Base-by-base conservation (phyloP, 2,797 vertebrate genomes). In the Ptychobarbus kaznakovi region DNA sequence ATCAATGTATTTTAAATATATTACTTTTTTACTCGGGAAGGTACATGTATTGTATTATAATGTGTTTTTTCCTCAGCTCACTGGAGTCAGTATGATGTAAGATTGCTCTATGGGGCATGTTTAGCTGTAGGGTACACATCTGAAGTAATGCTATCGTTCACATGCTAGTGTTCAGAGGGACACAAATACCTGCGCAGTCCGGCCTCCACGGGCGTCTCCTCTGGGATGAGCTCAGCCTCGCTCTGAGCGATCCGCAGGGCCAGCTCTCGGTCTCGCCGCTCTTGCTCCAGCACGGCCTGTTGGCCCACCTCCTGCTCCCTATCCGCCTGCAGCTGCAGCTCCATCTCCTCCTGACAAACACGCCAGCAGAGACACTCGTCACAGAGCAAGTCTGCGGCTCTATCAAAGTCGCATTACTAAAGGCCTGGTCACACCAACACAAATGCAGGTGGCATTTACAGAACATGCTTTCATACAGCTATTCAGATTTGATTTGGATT, bases 171-270 rank as follows among this genome's bases (percentile, higher is more conserved):
- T 56, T 56, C 12, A 61, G 80, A 74, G 4, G 32, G 56, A 28
- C 1, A 20, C 53, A 15, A n/a, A 20, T 95, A 99, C 98, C 98
- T 99, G 91, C 97, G 96, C 74, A 97, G 93, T 0, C 92, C 94
- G 0, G 87, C 66, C 70, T 98, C 98, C 0, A 81, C 89, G 56
- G 92, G 93, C 6, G 88, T 89, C 87, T 99, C 98, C 2, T 99
- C 98, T 0, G 93, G 96, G 90, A 98, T 98, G 75, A 99, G 98
- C 87, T 99, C 98, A 0, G 97, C 90, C 84, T 99, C 98, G 3
- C 96, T 99, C 91, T 95, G 96, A 18, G 97, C 98, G 63, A 99
- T 99, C 83, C 98, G 92, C 92, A 99, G 94, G 0, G 98, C 98
- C 90, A 99, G 94, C 89, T 99, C 98, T 0, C 96, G 89, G 93